A percentile compares a stretch with the other conserved stretches of the same genome.
Evolutionary conservation across 2,797 vertebrate species (phyloP).

Genomic region (Gambusia yucatana): DNA sequence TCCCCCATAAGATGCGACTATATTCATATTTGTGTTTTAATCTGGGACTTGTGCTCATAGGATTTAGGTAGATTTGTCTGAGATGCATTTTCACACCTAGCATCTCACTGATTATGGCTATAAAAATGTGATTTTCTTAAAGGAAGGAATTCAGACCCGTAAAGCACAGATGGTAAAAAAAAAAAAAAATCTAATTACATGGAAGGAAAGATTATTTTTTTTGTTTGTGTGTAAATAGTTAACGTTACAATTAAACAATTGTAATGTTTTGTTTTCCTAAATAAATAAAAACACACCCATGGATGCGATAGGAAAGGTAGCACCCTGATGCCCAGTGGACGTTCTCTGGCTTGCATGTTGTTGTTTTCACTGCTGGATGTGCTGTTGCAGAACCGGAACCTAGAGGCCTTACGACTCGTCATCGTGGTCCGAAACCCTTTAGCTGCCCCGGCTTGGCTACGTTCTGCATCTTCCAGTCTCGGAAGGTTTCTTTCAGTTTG

Average conservation of each 20-base stretch:
- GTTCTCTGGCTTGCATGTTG: conserved; percentile 55
- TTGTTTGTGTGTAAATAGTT: conserved; percentile 56
- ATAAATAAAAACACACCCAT: conserved; percentile 43
- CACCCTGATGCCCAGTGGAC: conserved; percentile 32
- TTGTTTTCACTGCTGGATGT: conserved; percentile 47
- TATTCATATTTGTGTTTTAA: conserved; percentile 53
- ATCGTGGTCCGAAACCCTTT: conserved; percentile 35
- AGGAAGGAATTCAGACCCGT: conserved; percentile 21
- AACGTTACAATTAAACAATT: conserved; percentile 37
- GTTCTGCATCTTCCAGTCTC: conserved; percentile 1
- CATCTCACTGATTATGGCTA: conserved; percentile 23
- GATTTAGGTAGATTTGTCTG: conserved; percentile 46
- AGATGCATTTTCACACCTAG: conserved; percentile 45
- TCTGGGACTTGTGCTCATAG: conserved; percentile 46
- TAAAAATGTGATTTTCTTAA: conserved; percentile 8
- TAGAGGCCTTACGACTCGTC: conserved; percentile 59
- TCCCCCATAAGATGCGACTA: conserved; percentile 34
- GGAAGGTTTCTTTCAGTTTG: conserved; percentile 3
- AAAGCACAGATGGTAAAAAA: conserved; percentile 36
- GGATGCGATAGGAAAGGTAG: conserved; percentile 31
- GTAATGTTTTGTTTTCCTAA: conserved; percentile 52
- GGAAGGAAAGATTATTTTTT: conserved; percentile 25
- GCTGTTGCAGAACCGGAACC: conserved; percentile 25
- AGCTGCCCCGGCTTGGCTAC: conserved; percentile 19
- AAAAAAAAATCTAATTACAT: conserved; percentile 13